These are phyloP conservation scores for Pocillopora grandis DNA, from an alignment of 92 coral and sea anemone species.

Conservation along the genomic window DNA sequence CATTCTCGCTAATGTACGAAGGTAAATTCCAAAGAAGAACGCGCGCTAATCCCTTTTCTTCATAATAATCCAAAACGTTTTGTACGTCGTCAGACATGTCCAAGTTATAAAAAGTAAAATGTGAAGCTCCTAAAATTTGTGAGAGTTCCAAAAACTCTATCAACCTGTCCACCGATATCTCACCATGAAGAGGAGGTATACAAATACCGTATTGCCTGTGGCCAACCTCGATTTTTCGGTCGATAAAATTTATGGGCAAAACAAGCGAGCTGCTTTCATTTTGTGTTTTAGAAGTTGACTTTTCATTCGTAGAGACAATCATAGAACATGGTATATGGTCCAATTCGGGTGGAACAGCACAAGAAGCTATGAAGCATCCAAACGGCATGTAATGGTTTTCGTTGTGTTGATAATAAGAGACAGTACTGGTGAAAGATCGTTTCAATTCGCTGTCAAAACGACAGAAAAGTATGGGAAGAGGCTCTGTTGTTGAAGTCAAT, in stretches of 20 bases:
- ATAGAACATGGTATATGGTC: constrained; percentile 38
- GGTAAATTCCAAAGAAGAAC: constrained; percentile 61
- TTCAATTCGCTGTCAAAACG: background rate
- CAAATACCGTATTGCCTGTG: constrained; percentile 52
- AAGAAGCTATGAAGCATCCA: constrained; percentile 65
- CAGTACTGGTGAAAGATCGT: background rate
- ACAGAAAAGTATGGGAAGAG: constrained; percentile 28
- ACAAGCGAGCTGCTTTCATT: constrained; percentile 15
- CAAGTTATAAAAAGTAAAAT: constrained; percentile 59
- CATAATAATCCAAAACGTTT: constrained; percentile 39
- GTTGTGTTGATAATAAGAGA: constrained; percentile 23
- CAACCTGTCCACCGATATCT: constrained; percentile 22
- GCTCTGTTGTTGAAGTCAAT: constrained; percentile 8
- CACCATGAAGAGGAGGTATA: constrained; percentile 54
- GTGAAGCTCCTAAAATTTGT: constrained; percentile 52
- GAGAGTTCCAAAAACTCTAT: constrained; percentile 67
- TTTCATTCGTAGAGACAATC: constrained; percentile 22
- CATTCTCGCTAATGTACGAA: constrained; percentile 19
- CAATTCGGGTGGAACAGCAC: constrained; percentile 43
- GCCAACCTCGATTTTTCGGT: background rate
- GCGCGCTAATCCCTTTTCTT: constrained; percentile 40
- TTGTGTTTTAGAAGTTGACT: constrained; percentile 23
- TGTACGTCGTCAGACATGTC: constrained; percentile 25
- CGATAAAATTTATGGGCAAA: constrained; percentile 45
- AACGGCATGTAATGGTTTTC: constrained; percentile 24